Conservation (phyloP, 2,888 invertebrate species). For the Steinernema carpocapsae region DNA sequence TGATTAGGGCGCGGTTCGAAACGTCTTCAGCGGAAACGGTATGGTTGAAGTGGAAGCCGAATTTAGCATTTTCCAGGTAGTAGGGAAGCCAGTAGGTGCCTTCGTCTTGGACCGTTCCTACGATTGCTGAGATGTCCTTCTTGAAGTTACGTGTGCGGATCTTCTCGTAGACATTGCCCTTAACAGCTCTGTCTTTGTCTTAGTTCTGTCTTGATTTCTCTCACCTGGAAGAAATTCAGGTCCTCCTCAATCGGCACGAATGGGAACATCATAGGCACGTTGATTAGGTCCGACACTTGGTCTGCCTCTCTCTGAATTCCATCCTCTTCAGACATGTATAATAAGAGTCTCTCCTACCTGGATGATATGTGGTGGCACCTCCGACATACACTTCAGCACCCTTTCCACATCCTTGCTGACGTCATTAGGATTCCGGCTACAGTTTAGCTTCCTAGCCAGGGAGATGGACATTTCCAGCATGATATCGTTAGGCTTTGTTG, state of each 20-base stretch:
- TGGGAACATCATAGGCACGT: conserved; percentile 76
- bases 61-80: conserved; percentile 56
- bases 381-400: conserved; percentile 79
- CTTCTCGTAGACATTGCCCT: conserved; percentile 77
- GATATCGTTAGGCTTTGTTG: conserved; percentile 81
- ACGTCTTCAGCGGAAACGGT: conserved; percentile 55
- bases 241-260: conserved; percentile 93
- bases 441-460: conserved; percentile 61
- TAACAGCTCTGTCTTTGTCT: no score
- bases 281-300: conserved; percentile 63
- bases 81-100: conserved; percentile 74
- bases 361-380: conserved; percentile 75
- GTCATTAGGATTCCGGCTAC: conserved; percentile 73
- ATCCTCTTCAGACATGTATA: neutral
- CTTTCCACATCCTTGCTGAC: conserved; percentile 68
- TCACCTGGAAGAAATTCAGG: conserved; percentile 75
- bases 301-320: conserved; percentile 53
- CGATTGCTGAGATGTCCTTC: conserved; percentile 82
- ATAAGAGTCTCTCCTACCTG: conserved; percentile 42
- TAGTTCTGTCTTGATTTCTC: no score
- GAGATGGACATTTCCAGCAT: conserved; percentile 57
- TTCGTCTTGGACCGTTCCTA: conserved; percentile 91
- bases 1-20: conserved; percentile 45
- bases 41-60: conserved; percentile 67
- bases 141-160: conserved; percentile 77